Base-by-base conservation (phyloP, 2,888 invertebrate species). In the Diaperis boleti region DNA sequence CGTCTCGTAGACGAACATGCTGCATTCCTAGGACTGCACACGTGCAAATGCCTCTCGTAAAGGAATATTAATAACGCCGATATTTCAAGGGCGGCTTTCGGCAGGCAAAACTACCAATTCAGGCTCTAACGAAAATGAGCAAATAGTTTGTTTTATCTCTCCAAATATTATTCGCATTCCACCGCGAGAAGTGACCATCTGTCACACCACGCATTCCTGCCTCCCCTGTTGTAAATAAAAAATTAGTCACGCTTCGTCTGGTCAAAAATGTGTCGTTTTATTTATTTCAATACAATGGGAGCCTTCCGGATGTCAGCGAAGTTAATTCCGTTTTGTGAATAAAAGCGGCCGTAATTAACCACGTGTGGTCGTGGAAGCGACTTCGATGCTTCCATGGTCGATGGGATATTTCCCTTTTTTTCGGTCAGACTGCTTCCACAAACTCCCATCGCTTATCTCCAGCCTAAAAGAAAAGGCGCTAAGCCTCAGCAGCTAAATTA, bases 201-300 rank as follows among this genome's bases (percentile, higher is more conserved):
- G 37, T 37, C 37, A 37, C 37, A n/a, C 11, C 5, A 33, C 8
- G 37, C 37, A 37, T 55, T 42, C 26, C 10, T 26, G n/a, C 31
- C 29, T 29, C 31, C 55, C 42, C 54, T 15, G 17, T 42, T 42
- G 29, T 41, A 55, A 55, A 55, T 31, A 55, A 55, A 55, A 55
- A 31, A 55, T 55, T 55, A 55, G 55, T 29, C 29, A 55, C 55
- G 55, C 17, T 55, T 20, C 29, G 55, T 10, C 42, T 55, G 42
- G 26, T 55, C 14, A 29, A 49, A 55, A 42, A 55, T 55, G 42
- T 55, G 55, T 41, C 52, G 52, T 52, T 52, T 52, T 52, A 52
- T 52, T 37, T 52, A 52, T 29, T 22, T 5, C 39, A 11, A 29
- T 20, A 55, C 55, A 55, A 55, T 55, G 20, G 42, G 11, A n/a